Base-by-base conservation (phyloP, 2,888 invertebrate species). In the Metallyticus violacea region DNA sequence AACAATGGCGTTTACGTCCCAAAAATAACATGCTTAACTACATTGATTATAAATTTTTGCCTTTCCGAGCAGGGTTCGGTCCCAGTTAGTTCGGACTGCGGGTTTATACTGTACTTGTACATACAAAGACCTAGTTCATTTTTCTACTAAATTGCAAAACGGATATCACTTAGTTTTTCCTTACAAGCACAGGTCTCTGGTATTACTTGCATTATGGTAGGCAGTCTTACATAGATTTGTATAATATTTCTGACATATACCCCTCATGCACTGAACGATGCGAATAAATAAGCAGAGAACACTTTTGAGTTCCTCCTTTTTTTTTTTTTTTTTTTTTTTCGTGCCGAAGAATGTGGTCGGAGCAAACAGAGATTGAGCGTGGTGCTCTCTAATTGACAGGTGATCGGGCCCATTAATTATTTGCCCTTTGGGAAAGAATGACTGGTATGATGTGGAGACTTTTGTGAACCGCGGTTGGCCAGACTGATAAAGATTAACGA, bases 351-450 rank as follows among this genome's bases (percentile, higher is more conserved):
- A 62, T 62, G 40, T 3, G 40, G 40, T 62, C 40, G 40, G 40
- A 22, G 40, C 40, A 62, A 15, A 62, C 40, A 15, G 40, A 62
- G 40, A 62, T 62, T 62, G 40, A 62, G 40, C 9, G 40, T 62
- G 40, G 15, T 62, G 40, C 27, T 76, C 81, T 77, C 85, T 87
- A 87, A 87, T 87, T 87, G 87, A 87, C 87, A 87, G 80, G 81
- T 85, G 87, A 87, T 87, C 77, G 81, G 62, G 81, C 26, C 81
- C 81, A 81, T 81, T 81, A 81, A 62, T 81, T 81, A 81, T 81
- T 81, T 62, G 26, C 81, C 62, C 30, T 62, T 62, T 62, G 40
- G 7, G 30, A 62, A 62, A 62, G 81, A 81, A 62, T 81, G 81
- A 81, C 81, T 81, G 15, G 40, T 62, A 62, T 62, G 40, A 62